Base-by-base conservation (phyloP, 2,113 vertebrate species). In the Tetrao urogallus region DNA sequence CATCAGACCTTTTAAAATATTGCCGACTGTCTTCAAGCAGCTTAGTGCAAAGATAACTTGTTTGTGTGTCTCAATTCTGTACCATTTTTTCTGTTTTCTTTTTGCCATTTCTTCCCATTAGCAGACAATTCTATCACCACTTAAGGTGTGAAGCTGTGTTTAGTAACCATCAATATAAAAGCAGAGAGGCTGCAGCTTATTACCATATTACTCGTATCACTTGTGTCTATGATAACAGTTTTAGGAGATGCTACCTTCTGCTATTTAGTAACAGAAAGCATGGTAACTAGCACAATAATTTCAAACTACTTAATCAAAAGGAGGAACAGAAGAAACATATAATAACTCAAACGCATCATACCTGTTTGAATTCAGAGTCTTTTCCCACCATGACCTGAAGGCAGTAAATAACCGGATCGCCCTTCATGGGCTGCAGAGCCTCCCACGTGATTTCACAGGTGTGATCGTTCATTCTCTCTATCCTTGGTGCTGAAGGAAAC, bases 351-450 rank as follows among this genome's bases (percentile, higher is more conserved):
- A 64, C 10, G 42, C 25, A 60, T 36, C 74, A 76, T 98, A 99
- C 99, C 99, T 99, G 99, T 97, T 98, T 99, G 96, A 99, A 99
- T 78, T 99, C 99, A 1, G 99, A 98, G 97, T 99, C 99, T 96
- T 98, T 98, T 88, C 99, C 99, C 96, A 98, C 96, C 98, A 99
- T 99, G 96, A 98, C 98, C 95, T 99, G 99, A 97, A 99, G 97
- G 94, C 98, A 98, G 96, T 99, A 99, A 96, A 99, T 98, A 93
- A 99, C 89, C 30, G 99, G 98, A 97, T 99, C 99, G 42, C 99
- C 99, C 94, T 99, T 99, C 99, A 99, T 99, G 85, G 98, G 98
- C 36, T 96, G 97, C 88, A 99, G 97, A 89, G 98, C 94, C 94
- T 99, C 99, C 99, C 99, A 99, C 5, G 97, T 97, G 91, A 99